Percentiles rank a stretch among this genome's conserved stretches.
These are phyloP conservation scores for Uromys caudimaculatus DNA, from an alignment of 2,797 vertebrate genomes.

Conservation along the genomic window DNA sequence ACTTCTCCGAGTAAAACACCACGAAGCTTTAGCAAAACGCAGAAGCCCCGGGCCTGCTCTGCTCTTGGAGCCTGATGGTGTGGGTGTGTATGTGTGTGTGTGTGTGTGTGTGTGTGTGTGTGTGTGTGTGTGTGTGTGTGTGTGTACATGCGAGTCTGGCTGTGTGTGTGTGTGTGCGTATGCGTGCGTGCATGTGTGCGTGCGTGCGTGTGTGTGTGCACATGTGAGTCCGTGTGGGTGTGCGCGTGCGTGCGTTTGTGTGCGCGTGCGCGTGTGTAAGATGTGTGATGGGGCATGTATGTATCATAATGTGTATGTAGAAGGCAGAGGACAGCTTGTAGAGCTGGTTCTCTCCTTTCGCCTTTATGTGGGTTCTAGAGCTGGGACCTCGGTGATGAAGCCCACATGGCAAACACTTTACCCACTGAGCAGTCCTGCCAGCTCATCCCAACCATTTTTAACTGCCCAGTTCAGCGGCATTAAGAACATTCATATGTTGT, in stretches of 20 bases:
- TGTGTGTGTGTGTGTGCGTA: background rate
- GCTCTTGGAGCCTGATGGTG: background rate
- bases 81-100: background rate
- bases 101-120: background rate
- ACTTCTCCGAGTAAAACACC: background rate
- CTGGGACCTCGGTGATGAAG: background rate
- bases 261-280: background rate
- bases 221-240: background rate
- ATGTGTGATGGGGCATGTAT: background rate
- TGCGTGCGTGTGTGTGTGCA: too few species aligned
- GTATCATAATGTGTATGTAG: too few species aligned
- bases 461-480: background rate
- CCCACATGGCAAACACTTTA: accelerated
- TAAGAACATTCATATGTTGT: background rate
- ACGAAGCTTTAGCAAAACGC: background rate
- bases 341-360: accelerated
- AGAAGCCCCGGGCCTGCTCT: background rate
- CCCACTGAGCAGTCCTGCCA: background rate
- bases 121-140: background rate
- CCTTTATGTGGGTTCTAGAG: too few species aligned
- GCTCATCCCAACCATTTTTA: background rate
- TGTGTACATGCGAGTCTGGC: too few species aligned
- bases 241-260: background rate
- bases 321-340: background rate
- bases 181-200: background rate